Evolutionary conservation across 2,888 invertebrate species (phyloP), one percentile per base, ranked within the genome.

Genomic region (Eustalomyia histrio): DNA sequence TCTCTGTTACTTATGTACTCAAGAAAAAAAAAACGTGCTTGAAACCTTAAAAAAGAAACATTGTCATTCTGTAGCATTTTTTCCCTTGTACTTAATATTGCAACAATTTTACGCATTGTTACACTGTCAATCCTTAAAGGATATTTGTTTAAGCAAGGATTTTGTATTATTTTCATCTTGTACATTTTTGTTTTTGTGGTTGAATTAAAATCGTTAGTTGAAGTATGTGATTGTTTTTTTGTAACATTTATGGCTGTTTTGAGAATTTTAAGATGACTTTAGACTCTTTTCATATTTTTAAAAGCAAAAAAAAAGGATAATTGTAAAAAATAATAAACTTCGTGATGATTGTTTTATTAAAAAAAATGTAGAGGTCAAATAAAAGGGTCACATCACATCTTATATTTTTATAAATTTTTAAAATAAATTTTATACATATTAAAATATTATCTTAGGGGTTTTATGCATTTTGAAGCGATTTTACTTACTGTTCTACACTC

Each of bases 41-140:
- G 24, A 64, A 52, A 52, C 24, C 47, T 50, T 50, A 64, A 52
- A 52, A 60, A 7, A 63, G 21, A 43, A 43, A 50, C 29, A 17
- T 64, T 64, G 12, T 18, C 43, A 47, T 47, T 43, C 43, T 14
- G 1, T n/a, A 47, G 3, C 43, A 2, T 47, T n/a, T 47, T 16
- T 17, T 47, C 47, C 24, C 24, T 47, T n/a, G n/a, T n/a, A n/a
- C n/a, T 6, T 17, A 47, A 47, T 12, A 29, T 18, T 21, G 21
- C 52, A 39, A 53, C 63, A 53, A 72, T 61, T 72, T 63, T 55
- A 63, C 72, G 61, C 63, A 55, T 55, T 72, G 53, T 63, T 72
- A 29, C 17, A 53, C 17, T 63, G 63, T 33, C 8, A n/a, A 35
- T 52, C 2, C 52, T 60, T 55, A 17, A 67, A 55, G 55, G 47